These are phyloP conservation scores for Brachionus paranguensis DNA, from an alignment of 1,140 invertebrate species.

Conservation along the genomic window DNA sequence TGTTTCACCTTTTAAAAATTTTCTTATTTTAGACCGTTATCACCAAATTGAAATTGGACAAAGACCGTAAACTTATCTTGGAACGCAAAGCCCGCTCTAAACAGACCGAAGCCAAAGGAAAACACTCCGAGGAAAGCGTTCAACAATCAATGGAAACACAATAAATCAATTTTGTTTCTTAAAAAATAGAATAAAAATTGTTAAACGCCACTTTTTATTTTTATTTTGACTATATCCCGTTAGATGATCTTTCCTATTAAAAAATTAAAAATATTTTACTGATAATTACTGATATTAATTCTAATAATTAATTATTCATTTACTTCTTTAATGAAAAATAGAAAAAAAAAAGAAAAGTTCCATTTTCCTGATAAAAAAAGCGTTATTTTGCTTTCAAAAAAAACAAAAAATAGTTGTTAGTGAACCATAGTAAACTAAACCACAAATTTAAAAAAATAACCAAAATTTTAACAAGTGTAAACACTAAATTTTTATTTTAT, in stretches of 20 bases:
- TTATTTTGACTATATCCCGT: not conserved
- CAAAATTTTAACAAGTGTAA: too few relatives aligned
- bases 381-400: too few relatives aligned
- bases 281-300: too few relatives aligned
- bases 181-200: conserved; percentile 40
- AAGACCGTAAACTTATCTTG: conserved; percentile 31
- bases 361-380: too few relatives aligned
- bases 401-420: too few relatives aligned
- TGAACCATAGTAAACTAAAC: too few relatives aligned
- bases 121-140: conserved; percentile 39
- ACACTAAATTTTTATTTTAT: too few relatives aligned
- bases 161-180: conserved; percentile 21
- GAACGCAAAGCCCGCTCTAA: conserved; percentile 37
- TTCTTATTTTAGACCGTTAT: not conserved
- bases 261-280: too few relatives aligned
- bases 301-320: too few relatives aligned
- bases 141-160: conserved; percentile 40
- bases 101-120: conserved; percentile 32
- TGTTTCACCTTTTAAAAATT: not conserved
- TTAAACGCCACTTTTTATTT: not conserved
- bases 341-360: too few relatives aligned
- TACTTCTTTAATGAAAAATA: too few relatives aligned
- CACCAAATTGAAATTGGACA: conserved; percentile 40
- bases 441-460: too few relatives aligned
- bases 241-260: not conserved